A percentile compares a stretch with the other conserved stretches of the same genome.
Conservation (phyloP, 1,140 invertebrate species). For the Hylyphantes graminicola region DNA sequence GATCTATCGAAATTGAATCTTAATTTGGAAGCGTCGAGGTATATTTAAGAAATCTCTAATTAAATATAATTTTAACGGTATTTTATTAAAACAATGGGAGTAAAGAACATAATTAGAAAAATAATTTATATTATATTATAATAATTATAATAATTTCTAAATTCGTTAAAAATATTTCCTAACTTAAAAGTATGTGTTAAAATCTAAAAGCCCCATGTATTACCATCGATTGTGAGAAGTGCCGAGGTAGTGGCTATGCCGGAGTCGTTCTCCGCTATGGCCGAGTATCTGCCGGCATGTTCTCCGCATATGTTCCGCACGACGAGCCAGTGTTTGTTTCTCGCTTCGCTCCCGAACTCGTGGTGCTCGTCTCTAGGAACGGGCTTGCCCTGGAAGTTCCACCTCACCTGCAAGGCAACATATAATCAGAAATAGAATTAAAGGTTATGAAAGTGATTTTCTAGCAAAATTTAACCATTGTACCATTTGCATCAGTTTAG, state of each 20-base stretch:
- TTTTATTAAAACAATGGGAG: neutral
- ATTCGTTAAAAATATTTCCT: no score
- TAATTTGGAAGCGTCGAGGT: no score
- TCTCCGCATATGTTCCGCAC: slow-evolving; percentile 72
- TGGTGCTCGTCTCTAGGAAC: slow-evolving; percentile 77
- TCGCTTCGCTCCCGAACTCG: slow-evolving; percentile 77
- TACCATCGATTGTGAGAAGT: slow-evolving; percentile 80
- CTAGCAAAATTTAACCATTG: no score
- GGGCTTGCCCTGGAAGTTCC: slow-evolving; percentile 79
- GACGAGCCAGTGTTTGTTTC: slow-evolving; percentile 75
- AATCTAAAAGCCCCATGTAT: neutral
- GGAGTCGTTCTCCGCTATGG: slow-evolving; percentile 84
- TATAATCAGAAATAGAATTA: no score
- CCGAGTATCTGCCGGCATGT: slow-evolving; percentile 72
- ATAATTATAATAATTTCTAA: no score
- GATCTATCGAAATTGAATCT: no score
- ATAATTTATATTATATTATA: no score
- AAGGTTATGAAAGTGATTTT: no score
- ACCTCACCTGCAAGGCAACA: slow-evolving; percentile 72
- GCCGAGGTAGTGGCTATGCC: slow-evolving; percentile 88
- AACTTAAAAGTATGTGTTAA: no score
- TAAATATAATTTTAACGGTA: neutral
- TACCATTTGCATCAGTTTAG: no score
- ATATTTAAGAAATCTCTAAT: no score
- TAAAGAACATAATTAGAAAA: neutral